A percentile compares a stretch with the other conserved stretches of the same genome.
Conservation (phyloP, 2,888 invertebrate species). For the Ochropacha duplaris region DNA sequence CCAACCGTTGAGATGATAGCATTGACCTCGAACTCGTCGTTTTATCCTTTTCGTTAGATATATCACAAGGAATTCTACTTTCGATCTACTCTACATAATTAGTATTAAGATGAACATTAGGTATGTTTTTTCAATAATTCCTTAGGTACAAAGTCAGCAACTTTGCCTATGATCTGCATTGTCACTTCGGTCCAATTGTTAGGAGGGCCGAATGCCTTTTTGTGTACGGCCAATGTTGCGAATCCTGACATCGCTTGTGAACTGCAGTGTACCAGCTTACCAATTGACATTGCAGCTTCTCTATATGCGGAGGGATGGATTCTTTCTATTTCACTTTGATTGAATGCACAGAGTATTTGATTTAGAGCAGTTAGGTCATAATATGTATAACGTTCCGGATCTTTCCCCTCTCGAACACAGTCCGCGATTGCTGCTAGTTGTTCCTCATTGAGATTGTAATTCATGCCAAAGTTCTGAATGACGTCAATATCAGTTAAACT, state of each 20-base stretch:
- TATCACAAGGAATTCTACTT: too few relatives aligned
- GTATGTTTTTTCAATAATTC: constrained; percentile 12
- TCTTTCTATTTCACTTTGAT: constrained; percentile 72
- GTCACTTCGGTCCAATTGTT: constrained; percentile 62
- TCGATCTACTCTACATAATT: too few relatives aligned
- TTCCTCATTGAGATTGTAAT: constrained; percentile 62
- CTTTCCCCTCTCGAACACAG: constrained; percentile 78
- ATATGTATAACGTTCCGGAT: constrained; percentile 79
- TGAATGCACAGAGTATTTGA: constrained; percentile 83
- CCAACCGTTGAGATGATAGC: too few relatives aligned
- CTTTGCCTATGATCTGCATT: constrained; percentile 60
- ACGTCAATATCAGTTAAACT: constrained; percentile 79
- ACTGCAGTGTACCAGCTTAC: constrained; percentile 71
- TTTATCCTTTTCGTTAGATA: too few relatives aligned
- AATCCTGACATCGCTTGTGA: constrained; percentile 68
- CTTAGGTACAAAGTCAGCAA: constrained; percentile 58
- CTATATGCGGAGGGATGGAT: constrained; percentile 81
- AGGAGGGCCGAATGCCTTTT: constrained; percentile 70
- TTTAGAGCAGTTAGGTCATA: constrained; percentile 80
- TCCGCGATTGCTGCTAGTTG: constrained; percentile 76
- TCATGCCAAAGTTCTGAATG: constrained; percentile 79
- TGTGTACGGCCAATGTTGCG: constrained; percentile 66
- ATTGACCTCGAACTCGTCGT: too few relatives aligned
- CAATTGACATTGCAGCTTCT: constrained; percentile 70
- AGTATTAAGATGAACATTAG: background rate